Conservation (phyloP, 2,113 vertebrate species). For the Gnathonemus longibarbis region DNA sequence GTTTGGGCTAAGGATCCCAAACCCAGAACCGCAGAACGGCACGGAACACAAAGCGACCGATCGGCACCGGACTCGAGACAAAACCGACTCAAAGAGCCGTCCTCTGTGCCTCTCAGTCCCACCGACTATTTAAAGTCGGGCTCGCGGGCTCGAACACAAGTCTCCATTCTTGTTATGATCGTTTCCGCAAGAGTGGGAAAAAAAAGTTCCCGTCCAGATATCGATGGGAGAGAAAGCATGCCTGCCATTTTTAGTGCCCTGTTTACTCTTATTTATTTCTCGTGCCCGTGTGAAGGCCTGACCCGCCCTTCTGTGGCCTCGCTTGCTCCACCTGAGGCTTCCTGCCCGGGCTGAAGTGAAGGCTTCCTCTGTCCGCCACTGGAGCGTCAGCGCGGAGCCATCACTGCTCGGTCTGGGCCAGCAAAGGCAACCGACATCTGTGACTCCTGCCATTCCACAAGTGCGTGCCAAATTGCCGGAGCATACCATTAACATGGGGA, state of each 20-base stretch:
- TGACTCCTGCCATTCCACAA: background rate
- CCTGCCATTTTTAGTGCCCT: background rate
- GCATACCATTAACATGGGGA: background rate
- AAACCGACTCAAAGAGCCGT: constrained; percentile 45
- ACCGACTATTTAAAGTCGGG: constrained; percentile 49
- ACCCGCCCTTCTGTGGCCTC: background rate
- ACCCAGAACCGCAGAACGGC: constrained; percentile 43
- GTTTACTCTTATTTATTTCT: background rate
- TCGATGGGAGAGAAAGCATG: background rate
- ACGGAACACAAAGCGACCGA: constrained; percentile 40
- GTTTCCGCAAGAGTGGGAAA: constrained; percentile 32
- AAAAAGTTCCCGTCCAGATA: background rate
- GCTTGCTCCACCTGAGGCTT: constrained; percentile 27
- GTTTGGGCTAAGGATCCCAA: constrained; percentile 33
- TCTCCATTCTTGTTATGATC: constrained; percentile 43
- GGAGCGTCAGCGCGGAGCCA: background rate
- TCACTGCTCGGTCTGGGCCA: background rate
- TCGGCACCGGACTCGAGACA: constrained; percentile 39
- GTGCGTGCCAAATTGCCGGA: background rate
- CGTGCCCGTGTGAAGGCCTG: background rate
- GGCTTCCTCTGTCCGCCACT: background rate
- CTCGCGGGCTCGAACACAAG: constrained; percentile 42
- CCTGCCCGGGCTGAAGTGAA: constrained; percentile 27
- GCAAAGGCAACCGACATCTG: background rate
- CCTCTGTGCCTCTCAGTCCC: constrained; percentile 18